Base-by-base conservation (phyloP, 1,140 invertebrate species). In the Mya arenaria region DNA sequence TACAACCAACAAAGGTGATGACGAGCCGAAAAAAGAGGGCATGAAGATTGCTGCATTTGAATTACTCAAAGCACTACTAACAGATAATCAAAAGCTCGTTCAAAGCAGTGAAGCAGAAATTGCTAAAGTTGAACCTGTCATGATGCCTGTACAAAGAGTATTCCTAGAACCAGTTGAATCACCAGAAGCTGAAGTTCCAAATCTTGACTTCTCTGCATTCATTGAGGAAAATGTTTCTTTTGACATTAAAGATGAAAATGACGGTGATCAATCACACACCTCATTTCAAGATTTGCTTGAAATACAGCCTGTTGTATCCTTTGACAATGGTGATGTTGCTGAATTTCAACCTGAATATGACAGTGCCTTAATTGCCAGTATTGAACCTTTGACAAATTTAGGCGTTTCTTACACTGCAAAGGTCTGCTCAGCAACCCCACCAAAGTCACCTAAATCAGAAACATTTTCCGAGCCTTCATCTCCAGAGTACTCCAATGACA, bases 21-120 rank as follows among this genome's bases (percentile, higher is more conserved):
- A 32, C 19, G 66, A 80, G 37, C 65, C 77, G 13, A 55, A 36
- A 6, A 23, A 56, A 34, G 77, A 80, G 48, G 77, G 77, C 10
- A 41, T 80, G 66, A 80, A 80, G 48, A 2, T 34, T 8, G 37
- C 77, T 25, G 77, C 77, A 19, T 80, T 56, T 71, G 77, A 80
- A 19, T 34, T 80, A 17, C 39, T 80, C 30, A 80, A 80, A 37
- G 56, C 65, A 41, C 65, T 80, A 6, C 48, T 80, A 15, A 69
- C 66, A 34, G 48, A 25, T 0, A 56, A 75, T 8, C 39, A 63
- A 60, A 41, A 56, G 48, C 48, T 52, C 48, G n/a, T n/a, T n/a
- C n/a, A n/a, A n/a, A 52, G 25, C 19, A 52, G 25, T 52, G 48
- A 17, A n/a, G 48, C 25, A 17, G 48, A 17, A n/a, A 23, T 52